Evolutionary conservation across 2,888 invertebrate species (phyloP).

Genomic region (Orthosia incerta): DNA sequence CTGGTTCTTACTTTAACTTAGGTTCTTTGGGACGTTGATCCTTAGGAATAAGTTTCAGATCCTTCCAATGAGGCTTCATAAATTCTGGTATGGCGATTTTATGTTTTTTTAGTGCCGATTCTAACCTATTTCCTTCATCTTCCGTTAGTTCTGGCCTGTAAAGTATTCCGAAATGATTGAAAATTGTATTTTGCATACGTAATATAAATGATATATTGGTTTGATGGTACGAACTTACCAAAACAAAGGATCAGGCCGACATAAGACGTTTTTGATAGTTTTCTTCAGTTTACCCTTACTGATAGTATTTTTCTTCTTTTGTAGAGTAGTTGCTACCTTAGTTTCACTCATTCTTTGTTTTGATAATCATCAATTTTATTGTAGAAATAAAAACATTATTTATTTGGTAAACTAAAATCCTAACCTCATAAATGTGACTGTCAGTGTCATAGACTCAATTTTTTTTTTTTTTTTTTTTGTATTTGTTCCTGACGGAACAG

Average conservation of each 20-base stretch:
- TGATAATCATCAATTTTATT: not conserved
- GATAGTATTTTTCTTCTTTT: slow-evolving; percentile 78
- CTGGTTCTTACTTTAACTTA: slow-evolving; percentile 74
- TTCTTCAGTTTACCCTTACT: slow-evolving; percentile 86
- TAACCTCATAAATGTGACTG: slow-evolving; percentile 37
- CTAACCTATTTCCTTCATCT: slow-evolving; percentile 71
- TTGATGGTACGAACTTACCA: slow-evolving; percentile 74
- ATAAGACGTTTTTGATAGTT: slow-evolving; percentile 85
- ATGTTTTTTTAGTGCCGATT: slow-evolving; percentile 71
- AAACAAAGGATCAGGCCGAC: slow-evolving; percentile 82
- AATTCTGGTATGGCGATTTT: slow-evolving; percentile 79
- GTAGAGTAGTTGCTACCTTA: slow-evolving; percentile 79
- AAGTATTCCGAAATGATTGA: slow-evolving; percentile 15
- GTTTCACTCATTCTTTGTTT: slow-evolving; percentile 14
- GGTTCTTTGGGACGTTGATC: slow-evolving; percentile 82
- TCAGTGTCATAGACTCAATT: not conserved
- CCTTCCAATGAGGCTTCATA: slow-evolving; percentile 84
- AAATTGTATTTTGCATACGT: not conserved
- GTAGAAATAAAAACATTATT: not conserved
- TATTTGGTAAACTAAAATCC: not conserved
- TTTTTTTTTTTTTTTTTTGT: no score
- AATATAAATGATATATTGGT: not conserved
- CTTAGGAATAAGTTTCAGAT: slow-evolving; percentile 82
- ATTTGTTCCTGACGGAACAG: no score
- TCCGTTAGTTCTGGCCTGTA: slow-evolving; percentile 80